Percentiles rank a stretch among this genome's conserved stretches.
Evolutionary conservation across 1,140 invertebrate species (phyloP).

Genomic region (Pollicipes pollicipes): DNA sequence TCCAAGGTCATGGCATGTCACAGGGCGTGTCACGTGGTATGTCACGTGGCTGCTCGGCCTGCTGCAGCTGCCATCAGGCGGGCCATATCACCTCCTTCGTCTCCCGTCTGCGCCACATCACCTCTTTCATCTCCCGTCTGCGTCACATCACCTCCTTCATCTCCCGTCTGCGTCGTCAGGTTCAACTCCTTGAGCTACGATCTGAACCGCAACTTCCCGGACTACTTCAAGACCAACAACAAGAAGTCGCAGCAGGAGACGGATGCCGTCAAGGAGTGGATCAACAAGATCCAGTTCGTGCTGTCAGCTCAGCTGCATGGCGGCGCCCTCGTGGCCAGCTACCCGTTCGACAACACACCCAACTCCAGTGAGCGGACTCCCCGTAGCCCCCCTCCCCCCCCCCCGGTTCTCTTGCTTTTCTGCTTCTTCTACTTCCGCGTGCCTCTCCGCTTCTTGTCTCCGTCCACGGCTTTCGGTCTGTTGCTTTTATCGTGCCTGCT

Average conservation of each 20-base stretch:
- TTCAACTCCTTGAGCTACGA: conserved; percentile 75
- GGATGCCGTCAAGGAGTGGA: conserved; percentile 82
- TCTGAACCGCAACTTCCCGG: conserved; percentile 79
- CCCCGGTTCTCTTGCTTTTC: too few relatives aligned
- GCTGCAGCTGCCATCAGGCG: too few relatives aligned
- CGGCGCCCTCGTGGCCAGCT: conserved; percentile 76
- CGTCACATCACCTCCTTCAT: background rate
- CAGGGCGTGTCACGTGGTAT: too few relatives aligned
- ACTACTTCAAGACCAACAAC: conserved; percentile 74
- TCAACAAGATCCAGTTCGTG: conserved; percentile 78
- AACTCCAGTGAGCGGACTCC: conserved; percentile 64
- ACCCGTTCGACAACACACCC: conserved; percentile 80
- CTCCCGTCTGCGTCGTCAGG: conserved; percentile 28
- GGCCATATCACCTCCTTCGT: too few relatives aligned
- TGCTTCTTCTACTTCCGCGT: too few relatives aligned
- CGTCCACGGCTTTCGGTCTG: too few relatives aligned
- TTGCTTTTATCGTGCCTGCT: too few relatives aligned
- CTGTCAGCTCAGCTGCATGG: conserved; percentile 78
- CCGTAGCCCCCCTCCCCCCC: too few relatives aligned
- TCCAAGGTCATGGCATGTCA: too few relatives aligned
- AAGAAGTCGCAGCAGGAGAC: conserved; percentile 77
- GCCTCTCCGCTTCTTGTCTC: too few relatives aligned
- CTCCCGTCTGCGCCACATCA: too few relatives aligned
- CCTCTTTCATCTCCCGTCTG: background rate
- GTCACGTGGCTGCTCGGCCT: too few relatives aligned